phyloP scores from a whole-genome alignment of 2,888 invertebrate species.

The Latheticus oryzae region DNA sequence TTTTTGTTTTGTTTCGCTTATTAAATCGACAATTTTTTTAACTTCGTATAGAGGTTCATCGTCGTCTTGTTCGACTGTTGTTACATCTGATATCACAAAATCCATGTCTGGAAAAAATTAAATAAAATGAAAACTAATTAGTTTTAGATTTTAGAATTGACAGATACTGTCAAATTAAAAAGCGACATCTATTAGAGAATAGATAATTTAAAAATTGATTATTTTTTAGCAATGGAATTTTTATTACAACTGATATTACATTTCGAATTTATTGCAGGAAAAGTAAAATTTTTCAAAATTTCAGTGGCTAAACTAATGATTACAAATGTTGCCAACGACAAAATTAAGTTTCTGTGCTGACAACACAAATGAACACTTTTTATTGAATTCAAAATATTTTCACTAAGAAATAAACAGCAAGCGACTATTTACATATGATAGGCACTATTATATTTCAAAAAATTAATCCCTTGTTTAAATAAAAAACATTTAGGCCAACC shows the following conservation, averaged over 20 bases:
- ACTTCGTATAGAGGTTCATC: slow-evolving; percentile 28
- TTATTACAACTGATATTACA: slow-evolving; percentile 37
- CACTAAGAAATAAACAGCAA: slow-evolving; percentile 32
- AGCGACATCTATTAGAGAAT: background rate
- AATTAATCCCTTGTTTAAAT: no score
- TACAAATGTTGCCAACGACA: slow-evolving; percentile 8
- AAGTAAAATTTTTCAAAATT: slow-evolving; percentile 32
- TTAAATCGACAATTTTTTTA: slow-evolving; percentile 4
- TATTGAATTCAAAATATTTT: slow-evolving; percentile 9
- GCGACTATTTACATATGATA: slow-evolving; percentile 38
- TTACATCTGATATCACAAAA: slow-evolving; percentile 2
- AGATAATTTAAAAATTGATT: no score
- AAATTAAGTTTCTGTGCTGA: background rate
- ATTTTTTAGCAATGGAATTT: slow-evolving; percentile 34
- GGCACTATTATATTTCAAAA: slow-evolving; percentile 35
- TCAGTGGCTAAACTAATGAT: slow-evolving; percentile 17
- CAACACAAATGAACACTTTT: slow-evolving; percentile 19
- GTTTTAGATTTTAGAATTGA: background rate
- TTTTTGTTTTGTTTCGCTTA: no score
- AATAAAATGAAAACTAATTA: background rate
- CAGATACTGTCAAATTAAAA: background rate
- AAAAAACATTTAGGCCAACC: slow-evolving; percentile 33
- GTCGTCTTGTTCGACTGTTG: slow-evolving; percentile 13
- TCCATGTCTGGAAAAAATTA: background rate
- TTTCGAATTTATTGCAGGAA: slow-evolving; percentile 31